A percentile compares a stretch with the other conserved stretches of the same genome.
phyloP scores from a whole-genome alignment of 2,888 invertebrate species.

The Apamea crenata region DNA sequence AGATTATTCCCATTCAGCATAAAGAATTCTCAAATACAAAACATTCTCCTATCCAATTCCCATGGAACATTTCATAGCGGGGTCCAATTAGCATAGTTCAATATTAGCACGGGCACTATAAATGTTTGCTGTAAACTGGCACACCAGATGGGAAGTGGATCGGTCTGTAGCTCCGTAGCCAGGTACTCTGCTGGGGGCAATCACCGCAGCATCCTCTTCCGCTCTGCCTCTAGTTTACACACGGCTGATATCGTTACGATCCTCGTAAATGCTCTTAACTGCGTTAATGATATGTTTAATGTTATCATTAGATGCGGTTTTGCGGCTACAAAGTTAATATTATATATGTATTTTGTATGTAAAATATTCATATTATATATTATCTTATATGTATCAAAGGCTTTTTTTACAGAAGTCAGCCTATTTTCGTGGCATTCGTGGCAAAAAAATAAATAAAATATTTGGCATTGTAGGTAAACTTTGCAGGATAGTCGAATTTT shows the following conservation, averaged over 20 bases:
- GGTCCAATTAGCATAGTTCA: conserved; percentile 53
- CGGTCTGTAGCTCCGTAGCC: conserved; percentile 46
- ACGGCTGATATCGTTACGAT: conserved; percentile 56
- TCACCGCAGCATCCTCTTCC: conserved; percentile 84
- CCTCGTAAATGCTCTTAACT: conserved; percentile 46
- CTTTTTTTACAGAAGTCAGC: conserved; percentile 1
- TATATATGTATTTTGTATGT: too few species aligned
- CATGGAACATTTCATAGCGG: conserved; percentile 28
- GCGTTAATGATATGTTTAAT: conserved; percentile 30
- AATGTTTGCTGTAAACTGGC: conserved; percentile 53
- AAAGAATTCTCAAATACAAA: conserved; percentile 14
- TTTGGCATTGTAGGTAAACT: neutral
- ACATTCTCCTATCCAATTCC: conserved; percentile 23
- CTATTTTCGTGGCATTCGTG: neutral
- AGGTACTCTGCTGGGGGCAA: conserved; percentile 74
- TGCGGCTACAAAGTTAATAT: conserved; percentile 11
- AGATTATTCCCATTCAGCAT: neutral
- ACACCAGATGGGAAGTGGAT: conserved; percentile 71
- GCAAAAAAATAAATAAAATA: conserved; percentile 1
- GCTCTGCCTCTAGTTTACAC: conserved; percentile 68
- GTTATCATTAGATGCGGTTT: conserved; percentile 15
- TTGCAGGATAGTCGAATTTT: neutral
- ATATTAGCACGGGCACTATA: conserved; percentile 43
- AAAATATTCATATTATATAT: too few species aligned
- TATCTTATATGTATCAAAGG: neutral